These are phyloP conservation scores for Oriolus oriolus DNA, from an alignment of 2,113 vertebrate genomes.

Conservation along the genomic window DNA sequence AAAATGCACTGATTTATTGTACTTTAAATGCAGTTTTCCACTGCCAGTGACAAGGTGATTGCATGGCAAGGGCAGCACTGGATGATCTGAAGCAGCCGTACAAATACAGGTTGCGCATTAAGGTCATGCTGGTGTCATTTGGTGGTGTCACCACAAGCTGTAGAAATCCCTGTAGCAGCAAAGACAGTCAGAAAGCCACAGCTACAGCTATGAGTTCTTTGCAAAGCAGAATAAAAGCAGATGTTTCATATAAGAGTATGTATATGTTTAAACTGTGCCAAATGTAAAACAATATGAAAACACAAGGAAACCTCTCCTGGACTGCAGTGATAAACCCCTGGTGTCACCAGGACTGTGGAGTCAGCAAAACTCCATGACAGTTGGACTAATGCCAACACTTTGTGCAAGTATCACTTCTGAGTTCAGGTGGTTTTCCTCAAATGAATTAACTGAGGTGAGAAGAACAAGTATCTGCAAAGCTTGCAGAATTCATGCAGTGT, in stretches of 20 bases:
- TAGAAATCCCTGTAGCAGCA: not conserved
- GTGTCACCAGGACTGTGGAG: not conserved
- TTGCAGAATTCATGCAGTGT: not conserved
- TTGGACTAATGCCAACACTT: not conserved
- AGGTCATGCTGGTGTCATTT: not conserved
- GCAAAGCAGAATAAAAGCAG: not conserved
- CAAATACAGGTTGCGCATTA: not conserved
- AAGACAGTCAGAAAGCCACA: not conserved
- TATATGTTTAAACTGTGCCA: not conserved
- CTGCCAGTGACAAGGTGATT: not conserved
- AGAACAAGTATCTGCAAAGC: not conserved
- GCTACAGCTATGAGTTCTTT: not conserved
- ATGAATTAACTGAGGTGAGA: not conserved
- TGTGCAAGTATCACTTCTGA: not conserved
- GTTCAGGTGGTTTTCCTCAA: not conserved
- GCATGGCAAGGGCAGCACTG: not conserved
- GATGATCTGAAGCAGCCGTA: not conserved
- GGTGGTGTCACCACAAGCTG: not conserved
- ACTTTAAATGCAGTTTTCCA: not conserved
- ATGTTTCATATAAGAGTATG: not conserved
- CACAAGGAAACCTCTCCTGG: not conserved
- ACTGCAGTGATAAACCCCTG: not conserved
- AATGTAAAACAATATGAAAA: not conserved
- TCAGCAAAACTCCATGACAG: not conserved
- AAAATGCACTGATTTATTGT: not conserved